Evolutionary conservation across 2,797 vertebrate species (phyloP).

Genomic region (Allobates femoralis): DNA sequence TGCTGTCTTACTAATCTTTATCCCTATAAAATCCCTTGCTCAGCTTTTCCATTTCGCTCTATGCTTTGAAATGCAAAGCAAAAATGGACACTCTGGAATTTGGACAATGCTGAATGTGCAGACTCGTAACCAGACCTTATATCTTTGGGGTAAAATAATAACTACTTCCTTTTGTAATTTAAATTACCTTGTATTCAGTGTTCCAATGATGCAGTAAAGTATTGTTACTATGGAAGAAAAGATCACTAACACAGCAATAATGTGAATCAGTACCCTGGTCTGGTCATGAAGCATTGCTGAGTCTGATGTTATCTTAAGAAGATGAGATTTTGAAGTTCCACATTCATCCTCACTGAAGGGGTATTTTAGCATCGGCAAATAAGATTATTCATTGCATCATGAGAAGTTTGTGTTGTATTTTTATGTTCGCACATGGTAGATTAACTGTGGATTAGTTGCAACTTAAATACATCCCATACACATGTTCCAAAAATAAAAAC

Average conservation of each 20-base stretch:
- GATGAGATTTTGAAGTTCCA: neutral
- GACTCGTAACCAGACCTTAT: slow-evolving; percentile 53
- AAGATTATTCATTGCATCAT: too few relatives aligned
- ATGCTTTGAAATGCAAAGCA: slow-evolving; percentile 59
- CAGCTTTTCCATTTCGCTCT: slow-evolving; percentile 47
- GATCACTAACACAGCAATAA: slow-evolving; percentile 47
- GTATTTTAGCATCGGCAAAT: neutral
- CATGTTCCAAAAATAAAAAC: too few relatives aligned
- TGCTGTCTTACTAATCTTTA: slow-evolving; percentile 50
- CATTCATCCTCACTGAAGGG: neutral
- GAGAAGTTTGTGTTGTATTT: too few relatives aligned
- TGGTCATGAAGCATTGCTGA: neutral
- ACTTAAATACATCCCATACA: too few relatives aligned
- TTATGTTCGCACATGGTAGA: too few relatives aligned
- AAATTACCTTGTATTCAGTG: slow-evolving; percentile 58
- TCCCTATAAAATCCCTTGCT: slow-evolving; percentile 59
- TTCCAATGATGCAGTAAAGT: slow-evolving; percentile 56
- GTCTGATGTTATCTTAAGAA: slow-evolving; percentile 15
- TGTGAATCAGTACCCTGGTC: slow-evolving; percentile 23
- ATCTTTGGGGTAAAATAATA: slow-evolving; percentile 65
- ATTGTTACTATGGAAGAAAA: slow-evolving; percentile 38
- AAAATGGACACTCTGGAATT: slow-evolving; percentile 60
- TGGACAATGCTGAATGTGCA: slow-evolving; percentile 64
- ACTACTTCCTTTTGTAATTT: slow-evolving; percentile 62
- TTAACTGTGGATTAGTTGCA: too few relatives aligned